These are phyloP conservation scores for Herpetotheres cachinnans DNA, from an alignment of 2,113 vertebrate species.

Conservation along the genomic window DNA sequence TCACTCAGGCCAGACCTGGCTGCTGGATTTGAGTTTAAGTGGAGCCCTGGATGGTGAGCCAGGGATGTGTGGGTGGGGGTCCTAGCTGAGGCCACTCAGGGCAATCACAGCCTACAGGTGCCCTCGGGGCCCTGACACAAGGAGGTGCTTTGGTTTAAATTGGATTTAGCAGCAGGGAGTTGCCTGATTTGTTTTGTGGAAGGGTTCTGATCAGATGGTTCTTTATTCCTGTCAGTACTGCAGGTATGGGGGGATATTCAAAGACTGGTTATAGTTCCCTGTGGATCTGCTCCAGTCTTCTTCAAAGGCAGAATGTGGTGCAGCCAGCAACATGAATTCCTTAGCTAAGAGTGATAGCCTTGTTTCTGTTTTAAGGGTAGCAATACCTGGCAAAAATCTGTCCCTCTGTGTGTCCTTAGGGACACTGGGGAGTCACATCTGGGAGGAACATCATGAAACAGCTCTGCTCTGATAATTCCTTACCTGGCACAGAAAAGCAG, in stretches of 20 bases:
- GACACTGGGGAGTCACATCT: neutral
- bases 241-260: fast-evolving
- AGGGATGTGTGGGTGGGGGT: fast-evolving
- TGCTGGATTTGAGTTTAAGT: neutral
- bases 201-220: fast-evolving
- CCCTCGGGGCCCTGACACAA: neutral
- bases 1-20: fast-evolving
- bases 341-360: neutral
- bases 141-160: neutral
- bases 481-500: neutral
- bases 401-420: neutral
- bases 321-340: neutral
- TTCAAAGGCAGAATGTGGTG: neutral
- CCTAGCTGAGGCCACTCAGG: neutral
- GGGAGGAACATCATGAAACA: neutral
- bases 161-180: neutral
- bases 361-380: neutral
- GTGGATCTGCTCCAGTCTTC: neutral
- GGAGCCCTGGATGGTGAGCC: neutral
- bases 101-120: neutral
- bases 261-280: neutral
- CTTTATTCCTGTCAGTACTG: neutral
- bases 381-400: neutral
- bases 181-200: fast-evolving
- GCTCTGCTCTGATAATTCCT: neutral